phyloP scores from a whole-genome alignment of 53 echinoderm and acorn worm species.

The Actinopyga echinites region DNA sequence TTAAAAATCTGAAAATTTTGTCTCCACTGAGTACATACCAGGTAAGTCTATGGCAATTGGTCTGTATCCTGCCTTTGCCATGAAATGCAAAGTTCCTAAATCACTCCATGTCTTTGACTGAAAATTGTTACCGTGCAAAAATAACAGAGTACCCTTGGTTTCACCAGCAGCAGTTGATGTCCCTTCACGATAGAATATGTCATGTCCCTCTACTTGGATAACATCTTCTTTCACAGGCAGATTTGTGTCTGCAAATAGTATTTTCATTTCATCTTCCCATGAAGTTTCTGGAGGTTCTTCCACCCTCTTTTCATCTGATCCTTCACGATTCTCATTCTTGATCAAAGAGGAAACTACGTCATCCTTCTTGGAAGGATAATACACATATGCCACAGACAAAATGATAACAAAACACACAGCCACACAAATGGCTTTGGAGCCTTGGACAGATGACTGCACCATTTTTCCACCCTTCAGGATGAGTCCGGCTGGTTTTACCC shows the following conservation, averaged over 20 bases:
- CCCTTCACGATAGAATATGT: conserved; percentile 36
- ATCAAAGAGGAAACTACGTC: neutral
- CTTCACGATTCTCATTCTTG: neutral
- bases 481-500: too few relatives aligned
- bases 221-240: neutral
- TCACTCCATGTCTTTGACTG: conserved; percentile 77
- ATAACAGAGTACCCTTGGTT: conserved; percentile 65
- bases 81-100: conserved; percentile 80
- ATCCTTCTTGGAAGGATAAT: conserved; percentile 24
- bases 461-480: neutral
- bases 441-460: neutral
- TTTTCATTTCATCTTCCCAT: conserved; percentile 5
- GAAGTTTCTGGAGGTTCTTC: neutral
- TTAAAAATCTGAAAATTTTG: neutral
- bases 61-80: conserved; percentile 84
- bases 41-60: conserved; percentile 89
- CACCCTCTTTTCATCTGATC: neutral
- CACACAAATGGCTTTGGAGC: neutral
- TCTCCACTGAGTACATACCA: conserved; percentile 7
- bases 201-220: conserved; percentile 3
- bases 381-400: conserved; percentile 5
- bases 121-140: conserved; percentile 85
- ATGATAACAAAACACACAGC: neutral
- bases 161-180: neutral
- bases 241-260: neutral